A percentile compares a stretch with the other conserved stretches of the same genome.
Conservation (phyloP, 2,113 vertebrate genomes). For the Perca flavescens region DNA sequence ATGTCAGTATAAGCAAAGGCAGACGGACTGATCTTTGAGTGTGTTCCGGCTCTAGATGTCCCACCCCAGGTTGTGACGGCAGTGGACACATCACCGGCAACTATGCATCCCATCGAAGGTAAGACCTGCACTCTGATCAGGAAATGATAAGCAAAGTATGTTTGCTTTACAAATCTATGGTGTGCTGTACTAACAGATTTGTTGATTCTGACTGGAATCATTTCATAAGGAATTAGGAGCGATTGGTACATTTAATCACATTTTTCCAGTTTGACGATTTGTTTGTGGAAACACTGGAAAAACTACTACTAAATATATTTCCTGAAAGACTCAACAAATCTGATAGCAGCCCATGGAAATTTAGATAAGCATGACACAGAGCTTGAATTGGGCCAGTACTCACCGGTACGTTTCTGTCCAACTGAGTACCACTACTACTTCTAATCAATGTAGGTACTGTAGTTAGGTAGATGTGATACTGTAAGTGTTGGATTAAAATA, state of each 20-base stretch:
- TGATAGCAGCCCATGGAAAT: neutral
- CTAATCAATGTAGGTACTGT: neutral
- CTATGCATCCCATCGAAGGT: slow-evolving; percentile 99
- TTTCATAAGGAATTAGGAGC: neutral
- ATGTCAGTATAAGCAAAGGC: neutral
- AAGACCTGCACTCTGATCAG: slow-evolving; percentile 58
- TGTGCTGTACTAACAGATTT: neutral
- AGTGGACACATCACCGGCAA: slow-evolving; percentile 99
- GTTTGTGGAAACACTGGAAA: neutral
- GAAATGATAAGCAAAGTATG: neutral
- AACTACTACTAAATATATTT: neutral
- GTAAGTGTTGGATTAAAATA: neutral
- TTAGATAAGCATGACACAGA: slow-evolving; percentile 3
- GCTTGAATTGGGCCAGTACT: neutral
- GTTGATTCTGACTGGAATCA: neutral
- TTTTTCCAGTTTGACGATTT: neutral
- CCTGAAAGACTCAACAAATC: slow-evolving; percentile 8
- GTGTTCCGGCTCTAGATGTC: slow-evolving; percentile 86
- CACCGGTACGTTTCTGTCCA: neutral
- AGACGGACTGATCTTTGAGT: slow-evolving; percentile 10
- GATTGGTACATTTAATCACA: neutral
- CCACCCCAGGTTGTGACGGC: slow-evolving; percentile 98
- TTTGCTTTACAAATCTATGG: neutral
- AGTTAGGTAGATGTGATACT: neutral
- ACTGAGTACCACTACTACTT: neutral